Conservation (phyloP, 2,113 vertebrate species). For the pig (Sus scrofa) region T2T-Sscrofa CM000819.6:114527001-114527500, state of each 20-base stretch:
- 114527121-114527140: not conserved
- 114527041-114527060: not conserved
- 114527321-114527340: not conserved
- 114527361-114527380: not conserved
- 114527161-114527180: no score
- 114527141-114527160: not conserved
- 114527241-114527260: not conserved
- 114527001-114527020: not conserved
- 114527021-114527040: not conserved
- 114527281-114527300: not conserved
- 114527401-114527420: not conserved
- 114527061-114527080: not conserved
- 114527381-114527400: not conserved
- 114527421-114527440: not conserved
- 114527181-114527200: not conserved
- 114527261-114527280: not conserved
- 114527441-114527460: not conserved
- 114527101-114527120: not conserved
- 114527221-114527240: not conserved
- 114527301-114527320: not conserved
- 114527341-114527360: not conserved
- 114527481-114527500: not conserved
- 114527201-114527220: not conserved
- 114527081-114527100: not conserved
- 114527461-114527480: not conserved